Conservation (phyloP, 2,797 vertebrate genomes). For the Ataeniobius toweri region DNA sequence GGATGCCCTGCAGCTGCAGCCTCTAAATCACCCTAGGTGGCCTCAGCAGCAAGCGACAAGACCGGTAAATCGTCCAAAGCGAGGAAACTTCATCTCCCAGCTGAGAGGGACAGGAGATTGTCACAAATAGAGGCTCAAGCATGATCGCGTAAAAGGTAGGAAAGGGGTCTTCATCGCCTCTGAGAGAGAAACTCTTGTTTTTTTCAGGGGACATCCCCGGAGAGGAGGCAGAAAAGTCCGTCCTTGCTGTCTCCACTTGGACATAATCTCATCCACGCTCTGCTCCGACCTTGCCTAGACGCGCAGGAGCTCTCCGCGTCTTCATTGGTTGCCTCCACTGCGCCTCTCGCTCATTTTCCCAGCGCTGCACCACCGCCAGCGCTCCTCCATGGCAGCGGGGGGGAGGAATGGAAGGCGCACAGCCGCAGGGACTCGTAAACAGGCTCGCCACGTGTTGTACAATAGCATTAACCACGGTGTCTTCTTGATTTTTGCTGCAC, state of each 20-base stretch:
- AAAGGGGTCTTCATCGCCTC: slow-evolving; percentile 37
- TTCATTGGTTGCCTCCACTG: slow-evolving; percentile 56
- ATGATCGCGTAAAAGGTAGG: slow-evolving; percentile 37
- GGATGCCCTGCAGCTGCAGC: slow-evolving; percentile 33
- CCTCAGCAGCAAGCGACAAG: slow-evolving; percentile 27
- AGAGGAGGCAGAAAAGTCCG: slow-evolving; percentile 65
- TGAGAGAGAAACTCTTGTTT: slow-evolving; percentile 54
- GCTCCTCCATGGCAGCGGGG: slow-evolving; percentile 62
- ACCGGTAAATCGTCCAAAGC: slow-evolving; percentile 17
- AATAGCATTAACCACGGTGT: slow-evolving; percentile 45
- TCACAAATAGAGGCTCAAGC: slow-evolving; percentile 40
- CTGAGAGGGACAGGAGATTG: slow-evolving; percentile 14
- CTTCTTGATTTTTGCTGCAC: slow-evolving; percentile 11
- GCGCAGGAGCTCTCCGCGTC: slow-evolving; percentile 47
- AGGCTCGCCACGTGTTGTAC: slow-evolving; percentile 61
- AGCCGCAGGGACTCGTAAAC: slow-evolving; percentile 42
- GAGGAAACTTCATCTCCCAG: slow-evolving; percentile 55
- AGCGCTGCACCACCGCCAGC: slow-evolving; percentile 60
- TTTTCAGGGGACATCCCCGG: slow-evolving; percentile 58
- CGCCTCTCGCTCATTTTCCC: slow-evolving; percentile 58
- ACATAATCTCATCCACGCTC: slow-evolving; percentile 59
- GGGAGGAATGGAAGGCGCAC: slow-evolving; percentile 48
- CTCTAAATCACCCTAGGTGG: slow-evolving; percentile 28
- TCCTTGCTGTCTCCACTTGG: slow-evolving; percentile 56
- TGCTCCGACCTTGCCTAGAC: slow-evolving; percentile 63